Conservation (phyloP, 1,140 invertebrate species). For the Heterodera carotae region DNA sequence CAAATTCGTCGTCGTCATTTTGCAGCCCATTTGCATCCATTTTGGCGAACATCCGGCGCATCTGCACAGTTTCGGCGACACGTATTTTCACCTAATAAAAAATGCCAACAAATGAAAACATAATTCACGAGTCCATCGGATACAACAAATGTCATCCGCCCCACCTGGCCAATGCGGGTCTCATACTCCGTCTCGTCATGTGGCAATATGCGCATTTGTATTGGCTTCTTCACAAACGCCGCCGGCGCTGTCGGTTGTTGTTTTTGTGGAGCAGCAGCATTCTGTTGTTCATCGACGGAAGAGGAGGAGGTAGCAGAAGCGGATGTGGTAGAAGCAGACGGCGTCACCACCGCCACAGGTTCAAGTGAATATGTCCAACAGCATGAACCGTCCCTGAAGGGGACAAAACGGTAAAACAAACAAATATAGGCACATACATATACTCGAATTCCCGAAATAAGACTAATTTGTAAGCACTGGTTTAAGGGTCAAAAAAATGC, state of each 20-base stretch:
- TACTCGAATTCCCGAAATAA: not conserved
- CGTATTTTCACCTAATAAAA: slow-evolving; percentile 67
- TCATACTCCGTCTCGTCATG: slow-evolving; percentile 65
- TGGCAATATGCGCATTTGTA: slow-evolving; percentile 47
- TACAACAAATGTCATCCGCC: not conserved
- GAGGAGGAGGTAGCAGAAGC: too few relatives aligned
- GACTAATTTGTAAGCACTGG: too few relatives aligned
- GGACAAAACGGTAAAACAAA: too few relatives aligned
- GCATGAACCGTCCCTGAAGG: slow-evolving; percentile 55
- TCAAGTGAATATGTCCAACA: slow-evolving; percentile 57
- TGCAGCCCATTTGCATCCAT: slow-evolving; percentile 69
- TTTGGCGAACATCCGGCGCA: slow-evolving; percentile 70
- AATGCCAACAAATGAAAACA: not conserved
- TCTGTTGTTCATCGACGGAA: not conserved
- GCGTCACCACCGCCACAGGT: slow-evolving; percentile 33
- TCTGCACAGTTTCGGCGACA: slow-evolving; percentile 69
- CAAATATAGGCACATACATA: not conserved
- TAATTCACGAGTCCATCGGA: too few relatives aligned
- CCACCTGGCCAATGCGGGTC: slow-evolving; percentile 67
- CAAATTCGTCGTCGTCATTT: slow-evolving; percentile 39
- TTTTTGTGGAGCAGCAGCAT: too few relatives aligned
- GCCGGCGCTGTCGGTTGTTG: too few relatives aligned
- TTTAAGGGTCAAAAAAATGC: too few relatives aligned
- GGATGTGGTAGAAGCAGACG: too few relatives aligned
- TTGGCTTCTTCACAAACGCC: slow-evolving; percentile 38